Base-by-base conservation (phyloP, 2,888 invertebrate species). In the Horisme vitalbata region DNA sequence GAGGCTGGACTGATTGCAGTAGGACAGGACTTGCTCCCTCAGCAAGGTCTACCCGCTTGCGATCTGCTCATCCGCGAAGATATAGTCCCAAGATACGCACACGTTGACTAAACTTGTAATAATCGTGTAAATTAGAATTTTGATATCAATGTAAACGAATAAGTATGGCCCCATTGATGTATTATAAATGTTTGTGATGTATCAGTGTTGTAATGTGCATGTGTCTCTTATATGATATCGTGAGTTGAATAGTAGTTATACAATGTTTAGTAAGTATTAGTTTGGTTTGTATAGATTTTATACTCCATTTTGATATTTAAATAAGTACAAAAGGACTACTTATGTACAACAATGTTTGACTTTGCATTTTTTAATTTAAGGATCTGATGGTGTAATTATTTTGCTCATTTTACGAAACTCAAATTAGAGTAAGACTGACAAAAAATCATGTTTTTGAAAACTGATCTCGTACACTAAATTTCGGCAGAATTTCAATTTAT, bases 1-100 rank as follows among this genome's bases (percentile, higher is more conserved):
- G 92, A 92, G 43, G 79, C 88, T 20, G 86, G 90, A 6, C 90
- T 95, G 9, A 82, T 95, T 24, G 88, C 93, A 13, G 92, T 96
- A 1, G 94, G 91, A 0, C 95, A 95, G 71, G 95, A 95, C 72
- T 88, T 92, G 8, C 80, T 93, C 4, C 90, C 93, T 0, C 90
- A 92, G 36, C 89, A 85, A 10, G 93, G 92, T 23, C 92, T 95
- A 68, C 93, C 94, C 0, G 93, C 93, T 56, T 96, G 96, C 78
- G 93, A 95, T 60, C 92, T 93, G 68, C 95, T 96, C 93, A 94
- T 94, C 59, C 90, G 89, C 15, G 92, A 94, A 57, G 92, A 94
- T 67, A 90, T 96, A 55, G 95, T 95, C 45, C 94, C 95, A 39
- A 89, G 91, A 50, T 95, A 94, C 75, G 95, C 94, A 49, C 93